A percentile compares a stretch with the other conserved stretches of the same genome.
Conservation (phyloP, 2,797 vertebrate genomes). For the Rhabdophis nuchalis region DNA sequence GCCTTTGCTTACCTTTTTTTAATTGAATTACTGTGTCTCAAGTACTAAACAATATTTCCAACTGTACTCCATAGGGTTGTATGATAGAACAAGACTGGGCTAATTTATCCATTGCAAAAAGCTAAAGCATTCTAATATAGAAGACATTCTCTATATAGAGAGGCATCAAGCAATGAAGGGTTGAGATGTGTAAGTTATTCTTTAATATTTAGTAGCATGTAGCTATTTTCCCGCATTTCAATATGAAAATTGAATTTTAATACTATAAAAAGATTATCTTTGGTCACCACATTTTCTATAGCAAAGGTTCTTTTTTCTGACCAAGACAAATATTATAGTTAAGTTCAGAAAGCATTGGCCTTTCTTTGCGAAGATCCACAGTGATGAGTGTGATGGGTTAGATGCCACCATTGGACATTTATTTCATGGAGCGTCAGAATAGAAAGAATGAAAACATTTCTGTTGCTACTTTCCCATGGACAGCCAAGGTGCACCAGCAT, state of each 20-base stretch:
- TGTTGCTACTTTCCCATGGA: background rate
- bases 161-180: background rate
- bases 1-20: background rate
- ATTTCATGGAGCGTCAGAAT: background rate
- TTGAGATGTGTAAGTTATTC: constrained; percentile 37
- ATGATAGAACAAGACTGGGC: constrained; percentile 27
- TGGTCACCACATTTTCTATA: background rate
- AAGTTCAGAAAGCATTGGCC: background rate
- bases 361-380: background rate
- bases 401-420: background rate
- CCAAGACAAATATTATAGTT: background rate
- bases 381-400: background rate
- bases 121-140: constrained; percentile 17
- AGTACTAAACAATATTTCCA: constrained; percentile 3
- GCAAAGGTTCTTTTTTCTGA: background rate
- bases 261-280: background rate
- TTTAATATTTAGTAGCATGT: constrained; percentile 4
- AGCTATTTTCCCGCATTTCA: background rate
- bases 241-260: background rate
- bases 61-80: constrained; percentile 15
- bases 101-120: constrained; percentile 21
- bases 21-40: background rate
- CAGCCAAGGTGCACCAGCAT: background rate
- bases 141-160: background rate
- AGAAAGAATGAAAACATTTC: background rate